Evolutionary conservation across 92 coral and sea anemone species (phyloP).

Genomic region (Porites divaricata): DNA sequence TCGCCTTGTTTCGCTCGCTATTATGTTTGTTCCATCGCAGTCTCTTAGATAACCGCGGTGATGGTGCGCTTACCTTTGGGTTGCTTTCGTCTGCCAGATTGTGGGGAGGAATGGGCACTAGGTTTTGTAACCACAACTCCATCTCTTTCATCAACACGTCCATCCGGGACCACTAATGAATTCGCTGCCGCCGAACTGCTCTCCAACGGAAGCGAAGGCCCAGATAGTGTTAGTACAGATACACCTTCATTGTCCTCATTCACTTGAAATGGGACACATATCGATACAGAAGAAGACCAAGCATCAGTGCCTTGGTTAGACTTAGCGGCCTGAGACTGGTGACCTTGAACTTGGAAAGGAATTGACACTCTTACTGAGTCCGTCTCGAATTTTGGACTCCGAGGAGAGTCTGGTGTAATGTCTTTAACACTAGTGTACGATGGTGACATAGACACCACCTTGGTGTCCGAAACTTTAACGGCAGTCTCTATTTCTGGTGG

Average conservation of each 20-base stretch:
- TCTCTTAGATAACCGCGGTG: no score
- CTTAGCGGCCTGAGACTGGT: slow-evolving; percentile 45
- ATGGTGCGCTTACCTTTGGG: slow-evolving; percentile 1
- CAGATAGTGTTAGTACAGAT: slow-evolving; percentile 8
- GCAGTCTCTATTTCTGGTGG: slow-evolving; percentile 14
- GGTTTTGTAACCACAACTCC: slow-evolving; percentile 19
- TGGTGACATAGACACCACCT: slow-evolving; percentile 46
- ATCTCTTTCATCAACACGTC: slow-evolving; percentile 22
- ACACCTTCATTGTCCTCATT: slow-evolving; percentile 58
- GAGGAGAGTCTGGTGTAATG: slow-evolving; percentile 28
- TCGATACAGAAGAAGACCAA: slow-evolving; percentile 85
- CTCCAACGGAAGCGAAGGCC: background rate
- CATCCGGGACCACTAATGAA: background rate
- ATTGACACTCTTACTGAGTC: slow-evolving; percentile 78
- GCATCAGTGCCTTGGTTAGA: slow-evolving; percentile 44
- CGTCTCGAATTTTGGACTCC: slow-evolving; percentile 47
- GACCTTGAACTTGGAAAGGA: slow-evolving; percentile 79
- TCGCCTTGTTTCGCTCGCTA: no score
- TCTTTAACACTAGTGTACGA: slow-evolving; percentile 45
- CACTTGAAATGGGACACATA: slow-evolving; percentile 91
- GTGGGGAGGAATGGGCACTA: slow-evolving; percentile 21
- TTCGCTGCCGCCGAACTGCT: background rate
- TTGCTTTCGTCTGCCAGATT: slow-evolving; percentile 17
- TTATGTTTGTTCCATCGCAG: no score
- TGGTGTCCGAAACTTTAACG: slow-evolving; percentile 8